Evolutionary conservation across 2,113 vertebrate species (phyloP).

Genomic region (Archocentrus centrarchus): DNA sequence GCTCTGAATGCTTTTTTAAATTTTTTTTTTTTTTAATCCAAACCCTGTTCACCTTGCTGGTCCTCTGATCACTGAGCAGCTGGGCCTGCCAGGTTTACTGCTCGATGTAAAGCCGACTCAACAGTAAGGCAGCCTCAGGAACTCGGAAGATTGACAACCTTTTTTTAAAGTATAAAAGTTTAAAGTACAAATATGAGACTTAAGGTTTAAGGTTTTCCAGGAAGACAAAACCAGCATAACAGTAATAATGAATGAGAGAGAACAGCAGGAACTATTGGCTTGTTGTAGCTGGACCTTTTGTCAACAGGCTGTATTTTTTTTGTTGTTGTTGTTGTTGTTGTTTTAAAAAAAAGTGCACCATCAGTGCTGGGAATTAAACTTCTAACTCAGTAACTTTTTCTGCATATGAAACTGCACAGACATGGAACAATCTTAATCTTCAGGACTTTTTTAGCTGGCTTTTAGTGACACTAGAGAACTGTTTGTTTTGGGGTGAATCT

Average conservation of each 20-base stretch:
- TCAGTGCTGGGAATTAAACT: neutral
- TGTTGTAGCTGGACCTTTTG: too few species aligned
- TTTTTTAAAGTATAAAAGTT: neutral
- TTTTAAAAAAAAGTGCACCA: too few species aligned
- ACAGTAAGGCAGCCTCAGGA: neutral
- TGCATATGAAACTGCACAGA: too few species aligned
- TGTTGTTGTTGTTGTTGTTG: too few species aligned
- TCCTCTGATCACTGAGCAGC: too few species aligned
- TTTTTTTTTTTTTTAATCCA: neutral
- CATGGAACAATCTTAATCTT: too few species aligned
- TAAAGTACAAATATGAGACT: neutral
- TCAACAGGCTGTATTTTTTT: too few species aligned
- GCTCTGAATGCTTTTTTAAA: neutral
- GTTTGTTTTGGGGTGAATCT: neutral
- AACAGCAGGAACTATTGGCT: too few species aligned
- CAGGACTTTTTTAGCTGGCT: too few species aligned
- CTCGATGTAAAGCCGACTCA: neutral
- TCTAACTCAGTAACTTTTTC: neutral
- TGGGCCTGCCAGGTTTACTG: neutral
- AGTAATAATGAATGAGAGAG: too few species aligned
- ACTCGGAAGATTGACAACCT: neutral
- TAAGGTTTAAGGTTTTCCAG: neutral
- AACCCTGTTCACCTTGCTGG: neutral
- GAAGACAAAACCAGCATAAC: fast-evolving
- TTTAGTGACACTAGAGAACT: neutral